Percentiles rank a stretch among this genome's conserved stretches.
Evolutionary conservation across 2,888 invertebrate species (phyloP).

Genomic region (Noctua janthina): DNA sequence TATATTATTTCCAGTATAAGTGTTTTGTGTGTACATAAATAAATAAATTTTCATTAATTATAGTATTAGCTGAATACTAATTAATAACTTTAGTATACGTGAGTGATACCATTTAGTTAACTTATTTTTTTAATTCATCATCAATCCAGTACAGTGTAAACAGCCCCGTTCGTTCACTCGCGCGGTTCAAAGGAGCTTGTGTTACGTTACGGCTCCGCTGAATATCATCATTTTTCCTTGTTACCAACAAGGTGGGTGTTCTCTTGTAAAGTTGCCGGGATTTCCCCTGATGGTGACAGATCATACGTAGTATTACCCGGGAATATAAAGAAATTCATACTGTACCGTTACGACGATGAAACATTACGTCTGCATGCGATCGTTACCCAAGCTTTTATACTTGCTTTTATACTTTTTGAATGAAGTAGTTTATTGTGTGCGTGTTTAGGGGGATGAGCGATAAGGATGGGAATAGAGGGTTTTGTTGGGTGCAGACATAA

Average conservation of each 20-base stretch:
- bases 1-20: too few relatives aligned
- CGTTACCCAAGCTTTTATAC: conserved; percentile 52
- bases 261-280: conserved; percentile 74
- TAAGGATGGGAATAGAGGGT: conserved; percentile 35
- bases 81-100: too few relatives aligned
- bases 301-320: conserved; percentile 73
- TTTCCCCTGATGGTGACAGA: conserved; percentile 81
- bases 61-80: too few relatives aligned
- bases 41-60: too few relatives aligned
- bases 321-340: conserved; percentile 66
- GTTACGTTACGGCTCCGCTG: conserved; percentile 70
- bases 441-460: conserved; percentile 45
- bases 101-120: background rate
- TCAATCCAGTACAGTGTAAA: conserved; percentile 63
- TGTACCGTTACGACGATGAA: conserved; percentile 45
- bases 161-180: conserved; percentile 56
- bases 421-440: conserved; percentile 64
- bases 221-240: conserved; percentile 80
- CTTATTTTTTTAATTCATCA: background rate
- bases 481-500: conserved; percentile 46
- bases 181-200: conserved; percentile 73
- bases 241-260: conserved; percentile 75
- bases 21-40: too few relatives aligned
- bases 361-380: conserved; percentile 55
- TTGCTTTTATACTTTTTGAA: conserved; percentile 58